phyloP scores from a whole-genome alignment of 2,113 vertebrate genomes.

The Nyctereutes procyonoides region DNA sequence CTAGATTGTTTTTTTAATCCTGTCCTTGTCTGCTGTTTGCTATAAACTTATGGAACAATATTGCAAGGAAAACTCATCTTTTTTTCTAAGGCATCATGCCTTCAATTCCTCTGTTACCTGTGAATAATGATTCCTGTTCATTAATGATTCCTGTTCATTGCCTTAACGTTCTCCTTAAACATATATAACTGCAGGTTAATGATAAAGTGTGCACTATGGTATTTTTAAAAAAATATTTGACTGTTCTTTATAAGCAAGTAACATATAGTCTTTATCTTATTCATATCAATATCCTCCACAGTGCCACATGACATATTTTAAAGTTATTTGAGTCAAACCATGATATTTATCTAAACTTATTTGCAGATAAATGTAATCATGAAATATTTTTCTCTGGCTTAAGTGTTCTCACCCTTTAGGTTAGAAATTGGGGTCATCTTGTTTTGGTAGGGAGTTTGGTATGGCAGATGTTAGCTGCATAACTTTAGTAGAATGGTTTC shows the following conservation, averaged over 20 bases:
- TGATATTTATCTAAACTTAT: neutral
- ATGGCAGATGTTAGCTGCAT: neutral
- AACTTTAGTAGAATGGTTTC: neutral
- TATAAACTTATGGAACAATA: neutral
- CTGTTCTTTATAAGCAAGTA: neutral
- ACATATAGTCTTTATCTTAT: neutral
- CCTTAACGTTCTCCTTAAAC: neutral
- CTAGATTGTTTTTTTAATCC: neutral
- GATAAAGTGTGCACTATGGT: neutral
- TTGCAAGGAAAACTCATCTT: neutral
- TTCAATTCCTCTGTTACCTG: neutral
- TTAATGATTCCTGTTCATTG: neutral
- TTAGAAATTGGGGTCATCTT: neutral
- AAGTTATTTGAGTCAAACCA: neutral
- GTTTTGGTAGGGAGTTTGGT: neutral
- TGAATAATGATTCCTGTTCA: neutral
- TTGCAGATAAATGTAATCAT: neutral
- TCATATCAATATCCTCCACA: neutral
- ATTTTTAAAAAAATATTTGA: neutral
- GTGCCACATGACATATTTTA: neutral
- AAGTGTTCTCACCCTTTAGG: neutral
- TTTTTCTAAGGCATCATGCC: neutral
- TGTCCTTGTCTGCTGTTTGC: neutral
- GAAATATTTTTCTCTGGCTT: neutral
- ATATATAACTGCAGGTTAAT: neutral